Percentiles rank a stretch among this genome's conserved stretches.
These are phyloP conservation scores for Ascidia mentula DNA, from an alignment of 23 tunicate species.

Conservation along the genomic window DNA sequence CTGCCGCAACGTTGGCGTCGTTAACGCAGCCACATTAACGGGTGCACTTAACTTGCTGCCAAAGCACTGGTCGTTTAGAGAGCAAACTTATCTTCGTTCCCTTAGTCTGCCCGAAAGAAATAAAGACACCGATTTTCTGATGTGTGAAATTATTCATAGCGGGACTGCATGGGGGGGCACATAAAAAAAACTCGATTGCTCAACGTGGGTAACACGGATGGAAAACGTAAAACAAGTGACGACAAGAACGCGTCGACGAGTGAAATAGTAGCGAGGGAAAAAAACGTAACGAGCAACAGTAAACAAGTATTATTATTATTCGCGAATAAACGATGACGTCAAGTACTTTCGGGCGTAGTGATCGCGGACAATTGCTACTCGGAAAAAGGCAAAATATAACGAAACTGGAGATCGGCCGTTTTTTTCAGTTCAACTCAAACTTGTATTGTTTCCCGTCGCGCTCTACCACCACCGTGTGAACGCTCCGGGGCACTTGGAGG, in stretches of 20 bases:
- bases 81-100: too few species aligned
- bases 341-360: not conserved
- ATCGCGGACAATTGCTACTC: slow-evolving; percentile 6
- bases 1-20: too few species aligned
- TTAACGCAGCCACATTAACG: too few species aligned
- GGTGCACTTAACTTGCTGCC: too few species aligned
- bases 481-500: slow-evolving; percentile 57
- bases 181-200: not conserved
- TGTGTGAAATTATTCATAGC: slow-evolving; percentile 8
- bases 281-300: too few species aligned
- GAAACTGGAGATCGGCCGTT: not conserved
- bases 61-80: too few species aligned
- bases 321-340: not conserved
- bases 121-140: not conserved
- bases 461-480: slow-evolving; percentile 42
- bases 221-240: too few species aligned
- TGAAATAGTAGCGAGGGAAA: not conserved
- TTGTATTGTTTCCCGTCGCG: slow-evolving; percentile 47
- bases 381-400: not conserved
- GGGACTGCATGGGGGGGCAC: not conserved
- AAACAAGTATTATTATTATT: too few species aligned
- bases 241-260: not conserved
- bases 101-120: too few species aligned
- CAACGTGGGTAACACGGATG: too few species aligned
- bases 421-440: slow-evolving; percentile 39